phyloP scores from a whole-genome alignment of 2,113 vertebrate species.

The Phocoena phocoena region DNA sequence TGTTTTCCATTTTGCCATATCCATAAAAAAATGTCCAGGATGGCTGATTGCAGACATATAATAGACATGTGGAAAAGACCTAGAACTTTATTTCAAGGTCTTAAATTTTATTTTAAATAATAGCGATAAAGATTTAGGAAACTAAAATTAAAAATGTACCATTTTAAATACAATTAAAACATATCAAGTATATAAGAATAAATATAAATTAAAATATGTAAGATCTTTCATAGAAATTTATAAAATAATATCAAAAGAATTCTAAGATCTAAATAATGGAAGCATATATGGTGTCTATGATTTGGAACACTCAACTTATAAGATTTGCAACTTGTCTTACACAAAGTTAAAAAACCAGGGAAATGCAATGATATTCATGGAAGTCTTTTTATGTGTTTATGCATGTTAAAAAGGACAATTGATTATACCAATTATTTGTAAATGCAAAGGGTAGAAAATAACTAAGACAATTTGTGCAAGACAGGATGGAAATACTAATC shows the following conservation, averaged over 20 bases:
- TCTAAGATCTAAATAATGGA: background rate
- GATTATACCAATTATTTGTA: background rate
- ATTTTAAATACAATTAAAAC: background rate
- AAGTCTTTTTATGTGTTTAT: background rate
- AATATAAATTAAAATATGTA: background rate
- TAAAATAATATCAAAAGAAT: background rate
- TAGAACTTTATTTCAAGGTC: background rate
- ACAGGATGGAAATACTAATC: background rate
- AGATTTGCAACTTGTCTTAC: background rate
- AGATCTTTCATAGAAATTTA: background rate
- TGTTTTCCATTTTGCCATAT: background rate
- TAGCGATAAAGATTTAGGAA: background rate
- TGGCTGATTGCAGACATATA: background rate
- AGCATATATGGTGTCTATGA: background rate
- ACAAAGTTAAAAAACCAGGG: background rate
- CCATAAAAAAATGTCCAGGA: background rate
- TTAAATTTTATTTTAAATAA: background rate
- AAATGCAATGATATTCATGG: background rate
- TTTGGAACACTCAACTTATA: background rate
- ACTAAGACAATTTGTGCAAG: background rate
- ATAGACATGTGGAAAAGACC: background rate
- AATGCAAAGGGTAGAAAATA: background rate
- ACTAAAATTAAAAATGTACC: background rate
- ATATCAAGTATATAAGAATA: background rate
- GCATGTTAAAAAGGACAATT: background rate